phyloP scores from a whole-genome alignment of 35 echinoderm and acorn worm genomes.

The Apostichopus californicus region DNA sequence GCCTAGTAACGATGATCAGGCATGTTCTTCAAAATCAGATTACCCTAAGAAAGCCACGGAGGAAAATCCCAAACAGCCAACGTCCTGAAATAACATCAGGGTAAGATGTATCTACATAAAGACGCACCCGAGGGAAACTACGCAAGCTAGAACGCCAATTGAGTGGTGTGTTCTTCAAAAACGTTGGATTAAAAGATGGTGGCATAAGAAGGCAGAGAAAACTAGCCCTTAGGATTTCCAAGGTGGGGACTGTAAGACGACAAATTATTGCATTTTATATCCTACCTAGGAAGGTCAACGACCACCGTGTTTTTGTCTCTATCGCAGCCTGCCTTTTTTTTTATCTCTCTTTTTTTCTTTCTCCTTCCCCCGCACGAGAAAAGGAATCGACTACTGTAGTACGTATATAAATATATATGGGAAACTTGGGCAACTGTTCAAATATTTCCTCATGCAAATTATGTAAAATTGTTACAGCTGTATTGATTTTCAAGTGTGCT shows the following conservation, averaged over 20 bases:
- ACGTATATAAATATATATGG: not conserved
- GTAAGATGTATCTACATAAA: conserved; percentile 43
- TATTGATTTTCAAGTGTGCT: conserved; percentile 34
- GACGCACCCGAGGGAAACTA: conserved; percentile 13
- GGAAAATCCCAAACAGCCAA: conserved; percentile 27
- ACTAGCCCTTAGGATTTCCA: conserved; percentile 44
- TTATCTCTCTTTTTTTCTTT: too few species aligned
- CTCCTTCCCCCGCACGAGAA: too few species aligned
- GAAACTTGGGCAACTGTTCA: conserved; percentile 22
- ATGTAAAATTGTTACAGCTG: conserved; percentile 48
- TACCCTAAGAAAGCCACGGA: conserved; percentile 24
- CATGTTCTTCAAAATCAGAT: conserved; percentile 35
- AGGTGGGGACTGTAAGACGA: conserved; percentile 32
- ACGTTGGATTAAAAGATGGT: conserved; percentile 47
- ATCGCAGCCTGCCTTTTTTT: not conserved
- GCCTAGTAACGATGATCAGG: not conserved
- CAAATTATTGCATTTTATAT: conserved; percentile 45
- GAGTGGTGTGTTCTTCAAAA: conserved; percentile 28
- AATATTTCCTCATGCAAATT: conserved; percentile 39
- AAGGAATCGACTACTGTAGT: too few species aligned
- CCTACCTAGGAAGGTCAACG: conserved; percentile 22
- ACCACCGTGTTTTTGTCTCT: not conserved
- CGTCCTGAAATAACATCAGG: conserved; percentile 41
- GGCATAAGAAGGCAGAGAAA: conserved; percentile 20
- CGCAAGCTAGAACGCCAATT: conserved; percentile 26